Conservation (phyloP, 1,140 invertebrate species). For the Drosophila arawakana region DNA sequence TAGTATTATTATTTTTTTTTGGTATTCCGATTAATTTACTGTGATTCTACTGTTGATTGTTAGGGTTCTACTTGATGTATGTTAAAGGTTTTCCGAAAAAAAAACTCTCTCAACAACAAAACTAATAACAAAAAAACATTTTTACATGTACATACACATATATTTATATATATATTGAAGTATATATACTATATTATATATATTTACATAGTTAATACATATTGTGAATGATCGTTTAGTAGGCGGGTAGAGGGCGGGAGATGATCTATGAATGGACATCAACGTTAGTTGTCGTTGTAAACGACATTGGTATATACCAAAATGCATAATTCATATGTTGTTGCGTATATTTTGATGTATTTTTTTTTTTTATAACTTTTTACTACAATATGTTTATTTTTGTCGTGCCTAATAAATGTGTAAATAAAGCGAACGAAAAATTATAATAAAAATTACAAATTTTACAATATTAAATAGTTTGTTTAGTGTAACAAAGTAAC, state of each 20-base stretch:
- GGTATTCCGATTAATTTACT: slow-evolving; percentile 41
- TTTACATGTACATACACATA: slow-evolving; percentile 16
- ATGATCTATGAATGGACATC: slow-evolving; percentile 8
- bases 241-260: not conserved
- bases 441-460: slow-evolving; percentile 44
- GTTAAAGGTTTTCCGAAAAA: slow-evolving; percentile 4
- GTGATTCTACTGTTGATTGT: slow-evolving; percentile 67
- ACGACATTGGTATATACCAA: slow-evolving; percentile 32
- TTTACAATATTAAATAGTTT: slow-evolving; percentile 12
- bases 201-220: slow-evolving; percentile 8
- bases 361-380: slow-evolving; percentile 23
- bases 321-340: slow-evolving; percentile 24
- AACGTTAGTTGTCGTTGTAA: slow-evolving; percentile 33
- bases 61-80: slow-evolving; percentile 22
- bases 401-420: slow-evolving; percentile 44
- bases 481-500: no score
- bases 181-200: slow-evolving; percentile 5
- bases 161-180: slow-evolving; percentile 16
- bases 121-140: not conserved
- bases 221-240: not conserved
- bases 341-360: slow-evolving; percentile 34
- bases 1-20: slow-evolving; percentile 5
- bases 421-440: slow-evolving; percentile 46
- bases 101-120: slow-evolving; percentile 15
- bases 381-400: slow-evolving; percentile 30